Evolutionary conservation across 2,888 invertebrate genomes (phyloP).

Genomic region (Hoplodrina ambigua): DNA sequence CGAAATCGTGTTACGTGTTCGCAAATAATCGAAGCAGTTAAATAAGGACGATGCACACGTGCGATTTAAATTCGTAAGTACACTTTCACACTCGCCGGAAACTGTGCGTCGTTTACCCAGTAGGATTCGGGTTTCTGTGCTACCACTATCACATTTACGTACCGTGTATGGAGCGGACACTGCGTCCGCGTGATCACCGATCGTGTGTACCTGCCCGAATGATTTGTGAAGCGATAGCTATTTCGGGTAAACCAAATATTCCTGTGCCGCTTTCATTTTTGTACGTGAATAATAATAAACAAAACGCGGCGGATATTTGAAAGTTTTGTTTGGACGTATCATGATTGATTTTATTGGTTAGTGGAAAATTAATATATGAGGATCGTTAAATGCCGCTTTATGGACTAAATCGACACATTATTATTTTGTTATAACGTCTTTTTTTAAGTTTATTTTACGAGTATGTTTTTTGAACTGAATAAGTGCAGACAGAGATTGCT

Average conservation of each 20-base stretch:
- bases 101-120: conserved; percentile 69
- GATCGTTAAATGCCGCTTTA: conserved; percentile 35
- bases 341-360: conserved; percentile 82
- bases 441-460: neutral
- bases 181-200: conserved; percentile 44
- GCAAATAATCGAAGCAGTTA: conserved; percentile 31
- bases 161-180: conserved; percentile 61
- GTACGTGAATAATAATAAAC: conserved; percentile 82
- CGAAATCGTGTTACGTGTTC: conserved; percentile 20
- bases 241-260: conserved; percentile 85
- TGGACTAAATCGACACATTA: conserved; percentile 1
- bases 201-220: conserved; percentile 77
- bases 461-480: neutral
- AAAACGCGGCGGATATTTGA: conserved; percentile 80
- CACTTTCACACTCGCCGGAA: conserved; percentile 74
- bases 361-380: conserved; percentile 67
- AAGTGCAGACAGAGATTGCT: neutral
- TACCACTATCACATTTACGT: conserved; percentile 62
- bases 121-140: conserved; percentile 81
- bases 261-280: conserved; percentile 84
- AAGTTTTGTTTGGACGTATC: conserved; percentile 78
- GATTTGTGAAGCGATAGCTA: conserved; percentile 86
- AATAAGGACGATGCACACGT: conserved; percentile 52
- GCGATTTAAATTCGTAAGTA: conserved; percentile 60
- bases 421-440: conserved; percentile 7